phyloP scores from a whole-genome alignment of 2,797 vertebrate species.

The Nannoperca australis region DNA sequence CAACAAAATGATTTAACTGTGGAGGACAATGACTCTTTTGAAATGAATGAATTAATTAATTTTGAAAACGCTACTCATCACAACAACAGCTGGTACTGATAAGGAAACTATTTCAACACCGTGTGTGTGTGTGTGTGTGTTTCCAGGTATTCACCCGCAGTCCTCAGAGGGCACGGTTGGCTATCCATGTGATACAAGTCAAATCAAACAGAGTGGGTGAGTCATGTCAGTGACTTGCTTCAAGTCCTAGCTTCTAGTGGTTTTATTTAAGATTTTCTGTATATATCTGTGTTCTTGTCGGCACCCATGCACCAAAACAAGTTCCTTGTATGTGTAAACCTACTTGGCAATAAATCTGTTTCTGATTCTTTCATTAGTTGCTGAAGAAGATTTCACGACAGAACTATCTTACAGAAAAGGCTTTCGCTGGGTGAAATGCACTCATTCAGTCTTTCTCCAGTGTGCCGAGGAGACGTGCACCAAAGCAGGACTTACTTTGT shows the following conservation, averaged over 20 bases:
- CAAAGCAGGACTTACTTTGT: neutral
- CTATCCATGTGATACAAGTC: neutral
- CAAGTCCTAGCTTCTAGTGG: too few relatives aligned
- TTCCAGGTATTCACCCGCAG: constrained; percentile 1
- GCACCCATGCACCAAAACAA: too few relatives aligned
- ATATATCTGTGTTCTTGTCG: too few relatives aligned
- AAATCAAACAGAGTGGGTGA: neutral
- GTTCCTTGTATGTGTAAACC: too few relatives aligned
- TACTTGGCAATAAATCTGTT: too few relatives aligned
- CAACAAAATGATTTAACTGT: constrained; percentile 10
- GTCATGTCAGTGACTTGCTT: neutral
- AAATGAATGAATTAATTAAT: neutral
- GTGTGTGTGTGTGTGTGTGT: neutral
- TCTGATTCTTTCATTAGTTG: neutral
- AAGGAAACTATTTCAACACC: constrained; percentile 4
- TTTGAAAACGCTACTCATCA: too few relatives aligned
- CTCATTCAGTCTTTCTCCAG: neutral
- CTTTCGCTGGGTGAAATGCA: neutral
- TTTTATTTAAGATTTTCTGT: too few relatives aligned
- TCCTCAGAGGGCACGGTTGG: neutral
- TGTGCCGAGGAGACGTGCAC: neutral
- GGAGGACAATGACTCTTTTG: neutral
- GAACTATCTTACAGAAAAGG: neutral
- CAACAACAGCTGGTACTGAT: constrained; percentile 43
- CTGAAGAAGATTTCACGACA: neutral